Evolutionary conservation across 2,113 vertebrate species (phyloP).

Genomic region (Entelurus aequoreus): DNA sequence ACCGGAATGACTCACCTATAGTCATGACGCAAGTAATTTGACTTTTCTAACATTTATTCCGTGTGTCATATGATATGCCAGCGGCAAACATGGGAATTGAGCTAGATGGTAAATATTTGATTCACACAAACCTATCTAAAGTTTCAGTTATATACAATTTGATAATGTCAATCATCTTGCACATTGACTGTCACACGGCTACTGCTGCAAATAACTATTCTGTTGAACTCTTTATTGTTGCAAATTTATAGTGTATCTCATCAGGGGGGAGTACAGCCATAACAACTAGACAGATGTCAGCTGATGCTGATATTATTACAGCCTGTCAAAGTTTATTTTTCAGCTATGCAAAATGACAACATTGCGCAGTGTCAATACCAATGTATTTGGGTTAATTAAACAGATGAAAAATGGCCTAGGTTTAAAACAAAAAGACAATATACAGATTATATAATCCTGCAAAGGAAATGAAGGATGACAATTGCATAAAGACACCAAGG

Average conservation of each 20-base stretch:
- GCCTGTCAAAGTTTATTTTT: slow-evolving; percentile 10
- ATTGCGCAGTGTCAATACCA: background rate
- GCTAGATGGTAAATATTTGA: slow-evolving; percentile 21
- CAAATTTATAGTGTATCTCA: slow-evolving; percentile 8
- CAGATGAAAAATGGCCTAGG: slow-evolving; percentile 13
- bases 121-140: slow-evolving; percentile 16
- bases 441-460: background rate
- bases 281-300: slow-evolving; percentile 12
- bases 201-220: slow-evolving; percentile 7
- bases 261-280: slow-evolving; percentile 1
- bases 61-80: slow-evolving; percentile 19
- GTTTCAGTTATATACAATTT: slow-evolving; percentile 11
- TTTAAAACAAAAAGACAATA: background rate
- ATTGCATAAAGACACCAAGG: slow-evolving; percentile 19
- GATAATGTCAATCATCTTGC: background rate
- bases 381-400: too few relatives aligned
- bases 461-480: background rate
- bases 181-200: background rate
- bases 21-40: background rate
- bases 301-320: slow-evolving; percentile 25
- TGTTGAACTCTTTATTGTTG: slow-evolving; percentile 25
- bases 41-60: slow-evolving; percentile 12
- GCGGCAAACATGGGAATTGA: slow-evolving; percentile 8
- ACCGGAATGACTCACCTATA: background rate
- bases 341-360: slow-evolving; percentile 4